Conservation (phyloP, 1,140 invertebrate species). For the Ceratina australensis region DNA sequence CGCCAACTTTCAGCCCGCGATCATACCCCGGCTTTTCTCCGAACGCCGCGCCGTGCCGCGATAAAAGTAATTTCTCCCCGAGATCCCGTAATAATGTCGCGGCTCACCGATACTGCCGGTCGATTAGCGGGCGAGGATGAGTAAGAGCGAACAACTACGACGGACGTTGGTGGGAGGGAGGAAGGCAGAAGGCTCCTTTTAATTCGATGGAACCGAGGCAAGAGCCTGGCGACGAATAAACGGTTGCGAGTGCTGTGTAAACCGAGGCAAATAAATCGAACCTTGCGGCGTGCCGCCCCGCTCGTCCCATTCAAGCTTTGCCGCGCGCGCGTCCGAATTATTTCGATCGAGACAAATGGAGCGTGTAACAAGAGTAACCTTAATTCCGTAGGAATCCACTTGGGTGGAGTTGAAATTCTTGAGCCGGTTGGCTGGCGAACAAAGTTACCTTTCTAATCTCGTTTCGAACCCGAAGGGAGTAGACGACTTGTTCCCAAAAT, state of each 20-base stretch:
- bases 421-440: conserved; percentile 74
- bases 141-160: neutral
- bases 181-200: too few species aligned
- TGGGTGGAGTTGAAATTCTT: conserved; percentile 68
- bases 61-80: conserved; percentile 26
- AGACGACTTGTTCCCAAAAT: conserved; percentile 68
- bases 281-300: neutral
- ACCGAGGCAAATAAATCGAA: conserved; percentile 31
- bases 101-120: neutral
- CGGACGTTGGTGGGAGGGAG: too few species aligned
- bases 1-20: conserved; percentile 22
- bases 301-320: conserved; percentile 11
- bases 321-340: conserved; percentile 29
- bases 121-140: neutral
- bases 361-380: conserved; percentile 52
- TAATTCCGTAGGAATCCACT: conserved; percentile 58
- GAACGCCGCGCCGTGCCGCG: neutral
- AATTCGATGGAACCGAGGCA: too few species aligned
- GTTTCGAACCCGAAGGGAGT: conserved; percentile 57
- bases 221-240: neutral
- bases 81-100: conserved; percentile 17
- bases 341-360: conserved; percentile 52
- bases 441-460: conserved; percentile 75
- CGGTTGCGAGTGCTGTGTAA: conserved; percentile 14
- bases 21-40: conserved; percentile 9